Base-by-base conservation (phyloP, 2,888 invertebrate species). In the Drosophila monieri region DNA sequence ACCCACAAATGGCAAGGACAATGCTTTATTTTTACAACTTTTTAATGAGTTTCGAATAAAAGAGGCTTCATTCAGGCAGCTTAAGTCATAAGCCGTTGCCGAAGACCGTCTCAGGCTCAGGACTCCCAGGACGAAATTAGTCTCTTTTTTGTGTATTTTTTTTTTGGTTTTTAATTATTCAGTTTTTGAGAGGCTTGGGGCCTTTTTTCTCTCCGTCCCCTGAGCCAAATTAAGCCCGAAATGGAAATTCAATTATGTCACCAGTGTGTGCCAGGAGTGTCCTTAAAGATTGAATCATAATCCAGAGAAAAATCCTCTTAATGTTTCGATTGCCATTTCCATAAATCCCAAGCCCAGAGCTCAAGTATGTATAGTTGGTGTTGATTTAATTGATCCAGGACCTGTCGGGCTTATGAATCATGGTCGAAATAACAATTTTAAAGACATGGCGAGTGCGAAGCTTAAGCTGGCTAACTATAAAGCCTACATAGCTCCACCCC, bases 201-300 rank as follows among this genome's bases (percentile, higher is more conserved):
- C 62, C 35, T 37, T 18, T 18, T 18, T 18, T 54, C 51, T 18
- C 55, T 39, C 37, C 43, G 18, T 41, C 37, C 60, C 56, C 55
- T 49, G 49, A 27, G 55, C 62, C 32, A 68, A 66, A 73, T 66
- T 67, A 70, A 65, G 72, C 65, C 74, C 79, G 35, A 68, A 85
- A 86, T 76, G 72, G 52, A 80, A 84, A 84, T 86, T 86, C 86
- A 81, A 86, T 81, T 86, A 81, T 80, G 77, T 72, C 84, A 83
- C 65, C 70, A 80, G 86, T 64, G 79, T 74, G 84, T 61, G 79
- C 73, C n/a, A n/a, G 73, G 73, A n/a, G 39, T 6, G 39, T 39
- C 32, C n/a, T 32, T 12, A n/a, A 6, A 32, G 32, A 12, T 14
- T 35, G 35, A 6, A n/a, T 1, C 35, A 6, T 35, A 35, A 35